Evolutionary conservation across 2,888 invertebrate species (phyloP), one percentile per base, ranked within the genome.

Genomic region (Epirrhoe tristata): DNA sequence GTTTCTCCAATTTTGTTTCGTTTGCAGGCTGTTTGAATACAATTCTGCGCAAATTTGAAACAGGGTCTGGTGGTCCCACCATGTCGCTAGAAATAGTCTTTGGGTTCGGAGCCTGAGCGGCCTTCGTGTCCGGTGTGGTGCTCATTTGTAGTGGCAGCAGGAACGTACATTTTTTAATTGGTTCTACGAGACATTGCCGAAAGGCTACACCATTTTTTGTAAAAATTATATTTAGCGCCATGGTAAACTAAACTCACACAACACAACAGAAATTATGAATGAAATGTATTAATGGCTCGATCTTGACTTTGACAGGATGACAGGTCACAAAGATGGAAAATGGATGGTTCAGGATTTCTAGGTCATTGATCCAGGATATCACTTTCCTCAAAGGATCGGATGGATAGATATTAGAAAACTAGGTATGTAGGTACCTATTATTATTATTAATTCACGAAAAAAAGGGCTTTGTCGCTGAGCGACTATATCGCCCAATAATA

Each of bases 1-100:
- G 86, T 74, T 90, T 94, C 77, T 97, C 96, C 61, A 96, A 78
- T 0, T 79, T 72, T 0, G 96, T 96, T 89, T 98, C 98, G 76
- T 95, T 91, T 1, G 91, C 74, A 3, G 95, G 92, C 75, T 94
- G 92, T 80, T 94, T 94, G 76, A 97, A 96, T 73, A 96, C 93
- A 55, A 97, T 93, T 3, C 95, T 96, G 63, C 98, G 93, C 65
- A 98, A 88, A 86, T 98, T 98, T 0, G 98, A 97, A 24, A 96
- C 88, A 10, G 96, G 94, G 86, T 98, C 96, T 0, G 98, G 96
- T 0, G 97, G 97, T 0, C 97, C 97, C 58, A 97, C 95, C 91
- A 96, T 94, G 82, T 97, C 96, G 57, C 82, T 86, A 12, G 83
- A 83, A 55, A 93, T 90, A 69, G 85, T 87, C 58, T 79, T 85